These are phyloP conservation scores for Agapetus fuscipes DNA, from an alignment of 2,888 invertebrate species.

Conservation along the genomic window DNA sequence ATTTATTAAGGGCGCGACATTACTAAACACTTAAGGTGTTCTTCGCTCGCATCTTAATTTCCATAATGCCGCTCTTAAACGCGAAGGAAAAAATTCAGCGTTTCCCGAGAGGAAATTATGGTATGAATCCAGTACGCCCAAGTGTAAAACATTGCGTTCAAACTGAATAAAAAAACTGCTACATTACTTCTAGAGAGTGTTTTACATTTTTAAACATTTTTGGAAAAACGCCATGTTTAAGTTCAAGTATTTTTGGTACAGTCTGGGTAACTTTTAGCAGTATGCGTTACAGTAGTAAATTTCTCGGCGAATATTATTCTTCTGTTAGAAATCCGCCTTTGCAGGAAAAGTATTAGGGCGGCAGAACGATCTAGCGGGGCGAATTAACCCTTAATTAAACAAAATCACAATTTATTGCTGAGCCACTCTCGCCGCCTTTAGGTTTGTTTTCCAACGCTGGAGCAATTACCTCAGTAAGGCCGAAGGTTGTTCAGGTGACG, in stretches of 20 bases:
- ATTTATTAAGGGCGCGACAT: slow-evolving; percentile 22
- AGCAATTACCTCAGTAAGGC: slow-evolving; percentile 23
- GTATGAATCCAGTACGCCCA: slow-evolving; percentile 18
- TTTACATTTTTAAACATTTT: too few species aligned
- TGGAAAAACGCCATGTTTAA: too few species aligned
- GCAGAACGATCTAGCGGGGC: slow-evolving; percentile 19
- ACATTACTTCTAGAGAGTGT: too few species aligned
- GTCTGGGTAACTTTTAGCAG: too few species aligned
- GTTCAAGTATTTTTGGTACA: too few species aligned
- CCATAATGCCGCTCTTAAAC: slow-evolving; percentile 20
- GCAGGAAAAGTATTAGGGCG: slow-evolving; percentile 6
- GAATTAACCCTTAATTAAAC: slow-evolving; percentile 44
- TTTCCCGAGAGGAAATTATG: slow-evolving; percentile 14
- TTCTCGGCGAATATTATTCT: slow-evolving; percentile 15
- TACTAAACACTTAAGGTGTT: slow-evolving; percentile 22
- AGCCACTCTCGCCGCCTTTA: slow-evolving; percentile 21
- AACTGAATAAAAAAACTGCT: too few species aligned
- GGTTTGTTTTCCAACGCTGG: slow-evolving; percentile 30
- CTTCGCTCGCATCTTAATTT: slow-evolving; percentile 21
- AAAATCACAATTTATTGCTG: slow-evolving; percentile 43
- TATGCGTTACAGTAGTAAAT: slow-evolving; percentile 12
- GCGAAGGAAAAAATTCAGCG: slow-evolving; percentile 18
- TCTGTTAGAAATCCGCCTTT: slow-evolving; percentile 13
- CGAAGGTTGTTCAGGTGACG: too few species aligned
- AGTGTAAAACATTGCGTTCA: too few species aligned